Evolutionary conservation across 2,797 vertebrate species (phyloP), one percentile per base, ranked within the genome.

Genomic region (Streptopelia turtur): DNA sequence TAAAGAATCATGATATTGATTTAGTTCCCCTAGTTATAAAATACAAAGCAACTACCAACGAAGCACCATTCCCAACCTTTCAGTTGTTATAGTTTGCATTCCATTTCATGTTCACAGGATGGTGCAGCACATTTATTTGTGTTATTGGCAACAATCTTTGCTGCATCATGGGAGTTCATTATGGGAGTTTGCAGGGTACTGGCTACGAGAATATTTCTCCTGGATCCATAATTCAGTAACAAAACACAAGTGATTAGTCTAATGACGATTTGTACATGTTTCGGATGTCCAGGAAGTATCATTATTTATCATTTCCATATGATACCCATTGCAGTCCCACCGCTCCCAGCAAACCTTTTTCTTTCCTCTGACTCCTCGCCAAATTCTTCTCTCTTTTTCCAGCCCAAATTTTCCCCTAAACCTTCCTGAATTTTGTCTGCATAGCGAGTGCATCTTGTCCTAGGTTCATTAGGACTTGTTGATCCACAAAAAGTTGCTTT

Each of bases 1-100:
- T 94, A 93, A 93, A 94, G 77, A 94, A 94, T 77, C 13, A 25
- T 21, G 9, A 55, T 90, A 96, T 94, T 72, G 94, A 97, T 95
- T 94, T 88, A 74, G n/a, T 27, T 93, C 63, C 63, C 59, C 5
- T 33, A 76, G 56, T 89, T 94, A 86, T 88, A 77, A 94, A 97
- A 95, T 91, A 94, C 82, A 84, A 87, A 94, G 56, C 45, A 88
- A 21, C 47, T 79, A 86, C 70, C 56, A 93, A 88, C 90, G 63
- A 88, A 82, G 27, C 94, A 88, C 20, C 5, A 2, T 53, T 69
- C 77, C 65, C 63, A 78, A 23, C 49, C 57, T 93, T 82, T 79
- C 66, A 52, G 83, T 27, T 79, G 47, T 53, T 81, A 5, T 21
- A 59, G 90, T 90, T 93, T 86, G 49, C 83, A 94, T 96, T 96